Conservation (phyloP, 2,888 invertebrate genomes). For the Villa cingulata region DNA sequence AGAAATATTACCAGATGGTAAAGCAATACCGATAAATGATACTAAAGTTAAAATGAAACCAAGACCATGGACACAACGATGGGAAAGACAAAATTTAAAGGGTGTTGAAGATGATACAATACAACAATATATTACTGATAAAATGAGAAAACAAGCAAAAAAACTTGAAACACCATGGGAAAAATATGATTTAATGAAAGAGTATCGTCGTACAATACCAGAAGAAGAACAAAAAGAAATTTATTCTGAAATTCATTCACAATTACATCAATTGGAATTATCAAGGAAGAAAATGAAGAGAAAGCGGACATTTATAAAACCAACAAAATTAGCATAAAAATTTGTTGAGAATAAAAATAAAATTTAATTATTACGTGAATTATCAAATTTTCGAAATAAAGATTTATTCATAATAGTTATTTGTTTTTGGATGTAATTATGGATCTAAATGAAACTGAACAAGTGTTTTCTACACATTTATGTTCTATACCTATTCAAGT, state of each 20-base stretch:
- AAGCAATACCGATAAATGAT: conserved; percentile 64
- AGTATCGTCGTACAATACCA: conserved; percentile 77
- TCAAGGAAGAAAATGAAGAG: conserved; percentile 48
- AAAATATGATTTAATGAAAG: conserved; percentile 87
- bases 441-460: too few relatives aligned
- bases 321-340: conserved; percentile 37
- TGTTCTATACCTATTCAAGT: too few relatives aligned
- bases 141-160: conserved; percentile 41
- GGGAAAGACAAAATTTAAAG: conserved; percentile 66
- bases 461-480: too few relatives aligned
- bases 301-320: conserved; percentile 46
- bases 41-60: conserved; percentile 59
- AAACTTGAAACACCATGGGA: conserved; percentile 60
- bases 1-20: conserved; percentile 62
- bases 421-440: too few relatives aligned
- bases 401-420: too few relatives aligned
- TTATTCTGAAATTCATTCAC: conserved; percentile 66
- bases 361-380: too few relatives aligned
- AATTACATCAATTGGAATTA: conserved; percentile 57
- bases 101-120: conserved; percentile 48
- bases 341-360: too few relatives aligned
- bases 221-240: conserved; percentile 79
- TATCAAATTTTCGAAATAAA: too few relatives aligned
- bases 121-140: conserved; percentile 42
- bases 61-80: conserved; percentile 81